phyloP scores from a whole-genome alignment of 2,797 vertebrate species.

The Melopsittacus undulatus region DNA sequence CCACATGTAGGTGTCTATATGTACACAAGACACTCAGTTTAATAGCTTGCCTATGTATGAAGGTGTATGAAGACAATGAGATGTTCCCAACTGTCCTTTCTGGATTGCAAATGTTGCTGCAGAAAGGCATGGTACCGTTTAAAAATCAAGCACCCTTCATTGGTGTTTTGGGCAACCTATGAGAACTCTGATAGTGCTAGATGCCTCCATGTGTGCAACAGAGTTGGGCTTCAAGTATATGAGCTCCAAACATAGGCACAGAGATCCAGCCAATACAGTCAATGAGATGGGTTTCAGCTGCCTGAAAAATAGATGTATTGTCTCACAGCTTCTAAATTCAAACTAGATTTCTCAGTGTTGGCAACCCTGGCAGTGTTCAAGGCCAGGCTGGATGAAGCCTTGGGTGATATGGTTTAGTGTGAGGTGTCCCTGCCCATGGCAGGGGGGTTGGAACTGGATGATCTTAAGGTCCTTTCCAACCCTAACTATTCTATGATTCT shows the following conservation, averaged over 20 bases:
- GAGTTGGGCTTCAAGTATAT: not conserved
- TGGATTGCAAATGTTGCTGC: not conserved
- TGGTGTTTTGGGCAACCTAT: not conserved
- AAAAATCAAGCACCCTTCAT: not conserved
- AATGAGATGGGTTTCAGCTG: not conserved
- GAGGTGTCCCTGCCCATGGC: no score
- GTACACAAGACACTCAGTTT: not conserved
- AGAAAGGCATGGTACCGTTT: not conserved
- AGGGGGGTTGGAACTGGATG: no score
- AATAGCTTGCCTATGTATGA: not conserved
- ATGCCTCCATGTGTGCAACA: not conserved
- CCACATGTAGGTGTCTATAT: not conserved
- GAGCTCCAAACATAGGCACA: fast-evolving
- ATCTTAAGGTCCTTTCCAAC: no score
- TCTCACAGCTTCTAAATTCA: not conserved
- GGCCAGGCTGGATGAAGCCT: no score
- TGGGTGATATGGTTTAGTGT: no score
- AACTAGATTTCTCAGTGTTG: not conserved
- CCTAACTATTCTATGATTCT: no score
- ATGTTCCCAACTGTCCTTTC: not conserved
- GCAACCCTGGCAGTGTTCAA: not conserved
- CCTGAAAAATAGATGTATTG: not conserved
- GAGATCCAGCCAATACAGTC: not conserved
- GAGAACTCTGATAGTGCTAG: not conserved
- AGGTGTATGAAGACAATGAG: not conserved